phyloP scores from a whole-genome alignment of 2,797 vertebrate species.

The Melanotaenia nigrans region DNA sequence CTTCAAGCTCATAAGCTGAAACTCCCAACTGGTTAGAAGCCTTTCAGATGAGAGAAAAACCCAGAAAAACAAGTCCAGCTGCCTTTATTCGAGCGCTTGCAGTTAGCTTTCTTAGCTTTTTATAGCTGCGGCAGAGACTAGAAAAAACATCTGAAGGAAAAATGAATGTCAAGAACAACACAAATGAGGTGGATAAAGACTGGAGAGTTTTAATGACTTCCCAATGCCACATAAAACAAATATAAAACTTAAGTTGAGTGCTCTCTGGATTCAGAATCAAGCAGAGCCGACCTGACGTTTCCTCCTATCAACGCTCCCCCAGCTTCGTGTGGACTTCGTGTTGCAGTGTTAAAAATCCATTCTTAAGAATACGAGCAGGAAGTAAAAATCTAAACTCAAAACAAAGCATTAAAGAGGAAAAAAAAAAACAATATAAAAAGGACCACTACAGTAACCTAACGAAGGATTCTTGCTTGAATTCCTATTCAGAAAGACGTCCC shows the following conservation, averaged over 20 bases:
- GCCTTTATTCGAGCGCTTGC: too few species aligned
- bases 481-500: slow-evolving; percentile 28
- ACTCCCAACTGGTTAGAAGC: too few species aligned
- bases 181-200: slow-evolving; percentile 54
- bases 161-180: background rate
- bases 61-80: too few species aligned
- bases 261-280: slow-evolving; percentile 48
- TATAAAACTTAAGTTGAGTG: slow-evolving; percentile 74
- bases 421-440: background rate
- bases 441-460: slow-evolving; percentile 28
- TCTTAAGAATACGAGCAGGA: slow-evolving; percentile 52
- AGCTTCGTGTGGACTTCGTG: slow-evolving; percentile 26
- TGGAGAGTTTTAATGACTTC: slow-evolving; percentile 73
- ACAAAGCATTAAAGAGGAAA: slow-evolving; percentile 14
- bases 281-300: slow-evolving; percentile 37
- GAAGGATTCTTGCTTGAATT: slow-evolving; percentile 30
- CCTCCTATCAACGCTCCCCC: slow-evolving; percentile 10
- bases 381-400: slow-evolving; percentile 35
- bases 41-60: too few species aligned
- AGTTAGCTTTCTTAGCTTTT: background rate
- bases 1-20: too few species aligned
- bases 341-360: slow-evolving; percentile 63
- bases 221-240: slow-evolving; percentile 80
- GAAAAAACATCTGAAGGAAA: background rate
- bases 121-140: background rate